Base-by-base conservation (phyloP, 1,140 invertebrate species). In the Cecropterus lyciades region DNA sequence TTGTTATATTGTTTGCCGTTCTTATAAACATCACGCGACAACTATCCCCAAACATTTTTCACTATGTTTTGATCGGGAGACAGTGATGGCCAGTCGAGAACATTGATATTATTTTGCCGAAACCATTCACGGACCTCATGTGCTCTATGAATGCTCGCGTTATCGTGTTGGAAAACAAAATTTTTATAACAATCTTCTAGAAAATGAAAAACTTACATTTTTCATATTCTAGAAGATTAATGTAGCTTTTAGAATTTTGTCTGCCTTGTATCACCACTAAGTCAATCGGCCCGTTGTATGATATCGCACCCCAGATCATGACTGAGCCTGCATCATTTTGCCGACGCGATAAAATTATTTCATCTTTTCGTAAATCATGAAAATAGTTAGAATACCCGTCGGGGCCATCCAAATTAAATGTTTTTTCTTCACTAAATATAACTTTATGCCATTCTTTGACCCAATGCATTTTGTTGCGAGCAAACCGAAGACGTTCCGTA, bases 21-120 rank as follows among this genome's bases (percentile, higher is more conserved):
- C 20, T 24, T 24, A 24, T 24, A 24, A 24, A 24, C 1, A 3
- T 24, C 20, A 24, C 20, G 20, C 5, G 30, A 33, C 30, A 33
- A 11, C 30, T 8, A 33, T 8, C 52, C 67, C 67, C 70, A 72
- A 9, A 72, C 20, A 63, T 65, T 65, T 65, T 72, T 63, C 17
- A 68, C 66, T 0, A 42, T 46, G 33, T 72, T 72, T 40, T 66
- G 20, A 14, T 68, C 65, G 14, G 65, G 63, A 11, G 59, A 65
- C 20, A 42, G 30, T 16, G 69, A 59, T 33, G 56, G 67, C 45
- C 33, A 70, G 27, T 37, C 62, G 49, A 60, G 14, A 48, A 20
- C 16, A 20, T 48, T 1, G 17, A 48, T 20, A 16, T 48, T 48
- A 48, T 20, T 48, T 20, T 48, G 5, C 3, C 11, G 8, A 20